Percentiles rank a stretch among this genome's conserved stretches.
phyloP scores from a whole-genome alignment of 2,888 invertebrate species.

The Thumatha senex region DNA sequence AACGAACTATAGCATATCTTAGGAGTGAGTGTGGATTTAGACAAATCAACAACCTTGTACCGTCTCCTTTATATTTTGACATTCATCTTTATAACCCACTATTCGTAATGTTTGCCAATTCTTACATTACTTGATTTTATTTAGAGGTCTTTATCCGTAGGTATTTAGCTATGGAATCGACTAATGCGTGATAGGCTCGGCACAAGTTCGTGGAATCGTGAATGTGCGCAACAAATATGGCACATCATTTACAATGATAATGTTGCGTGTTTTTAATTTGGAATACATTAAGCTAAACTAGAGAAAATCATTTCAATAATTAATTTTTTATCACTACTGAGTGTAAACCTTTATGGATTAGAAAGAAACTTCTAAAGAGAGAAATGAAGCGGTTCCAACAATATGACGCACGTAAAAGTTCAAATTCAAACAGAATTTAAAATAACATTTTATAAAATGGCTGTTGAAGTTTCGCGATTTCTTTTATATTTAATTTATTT shows the following conservation, averaged over 20 bases:
- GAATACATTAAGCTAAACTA: slow-evolving; percentile 45
- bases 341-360: too few species aligned
- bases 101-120: slow-evolving; percentile 23
- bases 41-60: slow-evolving; percentile 38
- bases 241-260: slow-evolving; percentile 60
- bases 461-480: too few species aligned
- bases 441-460: too few species aligned
- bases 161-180: slow-evolving; percentile 19
- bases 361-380: too few species aligned
- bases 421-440: too few species aligned
- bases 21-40: slow-evolving; percentile 34
- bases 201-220: slow-evolving; percentile 46
- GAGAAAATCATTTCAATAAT: slow-evolving; percentile 54
- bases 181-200: slow-evolving; percentile 36
- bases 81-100: slow-evolving; percentile 31
- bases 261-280: slow-evolving; percentile 52
- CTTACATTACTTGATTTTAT: slow-evolving; percentile 31
- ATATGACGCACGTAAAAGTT: too few species aligned
- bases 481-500: too few species aligned
- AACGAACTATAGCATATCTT: slow-evolving; percentile 32
- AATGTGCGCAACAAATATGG: slow-evolving; percentile 32
- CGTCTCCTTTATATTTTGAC: slow-evolving; percentile 32
- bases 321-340: slow-evolving; percentile 25
- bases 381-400: too few species aligned
- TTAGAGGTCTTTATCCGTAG: slow-evolving; percentile 25